A percentile compares a stretch with the other conserved stretches of the same genome.
Conservation (phyloP, 2,797 vertebrate genomes). For the Sebastes iracundus region DNA sequence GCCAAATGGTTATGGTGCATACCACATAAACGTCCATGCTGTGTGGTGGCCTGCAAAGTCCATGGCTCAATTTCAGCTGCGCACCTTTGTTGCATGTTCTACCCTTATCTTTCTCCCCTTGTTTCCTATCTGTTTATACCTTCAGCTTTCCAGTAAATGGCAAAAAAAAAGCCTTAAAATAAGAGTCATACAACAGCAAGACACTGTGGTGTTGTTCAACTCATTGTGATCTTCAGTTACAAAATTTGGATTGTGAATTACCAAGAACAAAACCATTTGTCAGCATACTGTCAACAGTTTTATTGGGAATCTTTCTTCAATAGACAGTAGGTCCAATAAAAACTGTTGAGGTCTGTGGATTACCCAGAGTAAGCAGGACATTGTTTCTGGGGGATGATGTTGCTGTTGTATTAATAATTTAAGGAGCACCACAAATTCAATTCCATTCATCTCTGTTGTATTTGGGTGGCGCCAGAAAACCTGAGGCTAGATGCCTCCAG, state of each 20-base stretch:
- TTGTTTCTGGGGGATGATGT: constrained; percentile 11
- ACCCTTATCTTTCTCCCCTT: not conserved
- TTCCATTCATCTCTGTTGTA: not conserved
- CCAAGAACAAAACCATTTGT: constrained; percentile 11
- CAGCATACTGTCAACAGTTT: constrained; percentile 12
- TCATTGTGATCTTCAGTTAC: constrained; percentile 2
- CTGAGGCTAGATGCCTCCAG: not conserved
- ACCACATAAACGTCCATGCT: not conserved
- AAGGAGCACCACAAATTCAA: not conserved
- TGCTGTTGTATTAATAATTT: not conserved
- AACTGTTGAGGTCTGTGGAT: constrained; percentile 13
- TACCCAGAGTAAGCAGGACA: not conserved
- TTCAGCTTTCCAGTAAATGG: not conserved
- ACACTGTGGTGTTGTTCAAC: not conserved
- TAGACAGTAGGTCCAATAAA: constrained; percentile 1
- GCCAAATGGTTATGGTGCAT: not conserved
- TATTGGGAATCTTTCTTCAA: not conserved
- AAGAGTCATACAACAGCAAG: not conserved
- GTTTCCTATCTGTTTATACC: not conserved
- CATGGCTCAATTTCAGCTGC: not conserved
- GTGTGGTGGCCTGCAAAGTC: not conserved
- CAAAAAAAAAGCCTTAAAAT: not conserved
- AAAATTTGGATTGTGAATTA: not conserved
- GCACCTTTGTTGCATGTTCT: not conserved
- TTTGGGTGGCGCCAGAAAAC: constrained; percentile 19